Percentiles rank a stretch among this genome's conserved stretches.
Evolutionary conservation across 2,113 vertebrate species (phyloP).

Genomic region (Solea solea): DNA sequence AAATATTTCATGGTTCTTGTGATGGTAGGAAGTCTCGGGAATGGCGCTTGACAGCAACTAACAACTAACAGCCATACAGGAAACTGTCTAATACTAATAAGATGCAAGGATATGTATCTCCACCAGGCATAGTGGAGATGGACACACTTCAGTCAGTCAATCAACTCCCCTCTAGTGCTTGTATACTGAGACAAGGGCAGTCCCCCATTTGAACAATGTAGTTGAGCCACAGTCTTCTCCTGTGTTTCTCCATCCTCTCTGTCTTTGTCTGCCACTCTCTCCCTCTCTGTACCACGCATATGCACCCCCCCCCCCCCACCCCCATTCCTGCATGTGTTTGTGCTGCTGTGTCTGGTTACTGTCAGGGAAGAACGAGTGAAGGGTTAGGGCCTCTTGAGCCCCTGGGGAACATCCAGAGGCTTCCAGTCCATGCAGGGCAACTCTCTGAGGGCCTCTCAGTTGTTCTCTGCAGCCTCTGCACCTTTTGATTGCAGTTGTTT

Average conservation of each 20-base stretch:
- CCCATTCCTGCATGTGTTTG: constrained; percentile 50
- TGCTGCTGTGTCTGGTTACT: constrained; percentile 74
- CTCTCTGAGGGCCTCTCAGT: constrained; percentile 38
- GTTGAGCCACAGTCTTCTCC: neutral
- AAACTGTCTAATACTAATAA: too few species aligned
- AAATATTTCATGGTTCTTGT: too few species aligned
- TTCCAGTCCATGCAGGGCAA: constrained; percentile 49
- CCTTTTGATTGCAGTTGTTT: constrained; percentile 40
- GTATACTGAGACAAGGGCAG: too few species aligned
- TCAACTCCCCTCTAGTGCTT: too few species aligned
- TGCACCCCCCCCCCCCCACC: constrained; percentile 17
- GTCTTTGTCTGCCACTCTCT: constrained; percentile 47
- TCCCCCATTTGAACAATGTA: too few species aligned
- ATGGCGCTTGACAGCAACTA: too few species aligned
- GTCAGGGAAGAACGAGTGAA: constrained; percentile 65
- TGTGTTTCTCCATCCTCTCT: constrained; percentile 5
- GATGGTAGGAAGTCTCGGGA: too few species aligned
- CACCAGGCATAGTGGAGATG: too few species aligned
- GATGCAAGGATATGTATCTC: too few species aligned
- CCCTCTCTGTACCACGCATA: constrained; percentile 16
- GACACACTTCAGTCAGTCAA: too few species aligned
- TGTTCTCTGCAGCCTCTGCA: constrained; percentile 36
- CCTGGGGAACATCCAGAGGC: constrained; percentile 60
- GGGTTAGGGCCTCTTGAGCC: constrained; percentile 57
- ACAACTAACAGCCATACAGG: too few species aligned